phyloP scores from a whole-genome alignment of 2,888 invertebrate genomes.

The Aspidiotus rigidus region DNA sequence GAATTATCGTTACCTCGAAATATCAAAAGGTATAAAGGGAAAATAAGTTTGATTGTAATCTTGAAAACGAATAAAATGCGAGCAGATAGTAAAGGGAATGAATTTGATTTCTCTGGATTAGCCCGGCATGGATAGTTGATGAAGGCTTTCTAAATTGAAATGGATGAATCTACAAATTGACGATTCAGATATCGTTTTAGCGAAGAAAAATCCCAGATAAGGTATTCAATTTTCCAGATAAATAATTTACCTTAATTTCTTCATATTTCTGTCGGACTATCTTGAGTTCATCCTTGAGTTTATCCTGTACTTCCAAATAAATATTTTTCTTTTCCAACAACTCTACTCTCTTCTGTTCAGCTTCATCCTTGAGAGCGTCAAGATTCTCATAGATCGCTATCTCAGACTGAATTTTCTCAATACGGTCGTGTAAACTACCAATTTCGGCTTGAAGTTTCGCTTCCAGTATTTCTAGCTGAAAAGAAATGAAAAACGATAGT shows the following conservation, averaged over 20 bases:
- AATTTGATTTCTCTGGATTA: too few relatives aligned
- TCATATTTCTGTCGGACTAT: slow-evolving; percentile 47
- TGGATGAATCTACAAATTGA: too few relatives aligned
- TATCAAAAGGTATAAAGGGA: too few relatives aligned
- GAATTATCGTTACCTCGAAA: background rate
- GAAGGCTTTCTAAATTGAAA: too few relatives aligned
- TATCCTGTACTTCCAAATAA: slow-evolving; percentile 47
- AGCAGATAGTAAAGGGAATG: too few relatives aligned
- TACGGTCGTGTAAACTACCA: slow-evolving; percentile 45
- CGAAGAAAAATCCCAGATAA: background rate
- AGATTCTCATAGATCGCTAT: slow-evolving; percentile 53
- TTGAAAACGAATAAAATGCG: too few relatives aligned
- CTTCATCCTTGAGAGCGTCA: slow-evolving; percentile 51
- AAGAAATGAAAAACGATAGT: background rate
- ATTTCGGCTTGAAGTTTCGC: slow-evolving; percentile 55
- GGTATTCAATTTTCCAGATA: background rate
- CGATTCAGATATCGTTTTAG: too few relatives aligned
- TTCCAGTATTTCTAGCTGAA: slow-evolving; percentile 57
- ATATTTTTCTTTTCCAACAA: slow-evolving; percentile 48
- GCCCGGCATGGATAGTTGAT: too few relatives aligned
- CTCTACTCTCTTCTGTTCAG: slow-evolving; percentile 49
- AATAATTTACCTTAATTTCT: slow-evolving; percentile 45
- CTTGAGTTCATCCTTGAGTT: slow-evolving; percentile 45
- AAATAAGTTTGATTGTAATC: too few relatives aligned
- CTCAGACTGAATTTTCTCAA: slow-evolving; percentile 53